These are phyloP conservation scores for Mionectes macconnelli DNA, from an alignment of 2,113 vertebrate species.

Conservation along the genomic window DNA sequence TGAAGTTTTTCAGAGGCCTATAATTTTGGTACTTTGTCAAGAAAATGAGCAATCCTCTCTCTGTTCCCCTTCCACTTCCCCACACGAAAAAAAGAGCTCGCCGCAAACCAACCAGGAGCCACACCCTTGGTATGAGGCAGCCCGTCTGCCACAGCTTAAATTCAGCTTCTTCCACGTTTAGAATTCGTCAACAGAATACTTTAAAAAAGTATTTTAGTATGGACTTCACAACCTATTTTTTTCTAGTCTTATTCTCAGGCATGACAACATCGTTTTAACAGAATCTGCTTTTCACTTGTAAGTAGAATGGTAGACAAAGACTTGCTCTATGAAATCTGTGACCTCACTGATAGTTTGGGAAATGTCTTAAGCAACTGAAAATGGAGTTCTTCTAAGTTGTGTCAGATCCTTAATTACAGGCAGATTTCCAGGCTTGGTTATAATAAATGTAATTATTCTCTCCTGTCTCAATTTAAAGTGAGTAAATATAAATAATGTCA, in stretches of 20 bases:
- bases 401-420: slow-evolving; percentile 55
- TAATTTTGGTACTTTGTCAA: slow-evolving; percentile 60
- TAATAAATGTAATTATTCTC: slow-evolving; percentile 55
- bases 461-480: slow-evolving; percentile 1
- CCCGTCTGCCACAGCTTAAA: slow-evolving; percentile 12
- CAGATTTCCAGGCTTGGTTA: slow-evolving; percentile 23
- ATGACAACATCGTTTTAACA: not conserved
- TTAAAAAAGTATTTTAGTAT: not conserved
- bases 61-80: slow-evolving; percentile 33
- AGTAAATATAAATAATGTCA: slow-evolving; percentile 44
- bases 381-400: slow-evolving; percentile 14
- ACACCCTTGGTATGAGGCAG: slow-evolving; percentile 53
- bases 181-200: slow-evolving; percentile 23
- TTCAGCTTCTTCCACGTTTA: slow-evolving; percentile 42
- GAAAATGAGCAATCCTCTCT: slow-evolving; percentile 56
- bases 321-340: not conserved
- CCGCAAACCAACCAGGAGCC: slow-evolving; percentile 14
- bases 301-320: not conserved
- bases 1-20: slow-evolving; percentile 37
- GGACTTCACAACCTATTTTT: not conserved
- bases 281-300: not conserved
- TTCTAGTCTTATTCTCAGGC: not conserved
- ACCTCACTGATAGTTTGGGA: not conserved
- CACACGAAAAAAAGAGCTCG: not conserved
- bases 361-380: slow-evolving; percentile 23